Conservation (phyloP, 2,113 vertebrate genomes). For the Orthochromis indermauri region DNA sequence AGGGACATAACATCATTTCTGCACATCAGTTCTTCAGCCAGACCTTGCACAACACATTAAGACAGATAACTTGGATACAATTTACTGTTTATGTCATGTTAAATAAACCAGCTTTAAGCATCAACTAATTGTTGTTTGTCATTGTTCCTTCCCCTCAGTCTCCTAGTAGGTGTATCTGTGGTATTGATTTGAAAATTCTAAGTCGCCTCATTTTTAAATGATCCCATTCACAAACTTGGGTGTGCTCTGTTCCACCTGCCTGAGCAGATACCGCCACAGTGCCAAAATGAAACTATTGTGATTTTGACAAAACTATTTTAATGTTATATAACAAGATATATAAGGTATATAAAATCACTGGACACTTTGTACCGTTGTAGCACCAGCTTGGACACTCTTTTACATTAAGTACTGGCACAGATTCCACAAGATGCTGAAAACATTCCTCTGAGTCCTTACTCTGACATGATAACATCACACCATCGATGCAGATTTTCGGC, state of each 20-base stretch:
- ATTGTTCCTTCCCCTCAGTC: background rate
- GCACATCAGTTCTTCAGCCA: background rate
- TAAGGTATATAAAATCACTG: background rate
- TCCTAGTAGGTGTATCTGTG: background rate
- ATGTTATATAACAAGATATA: background rate
- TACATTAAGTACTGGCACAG: background rate
- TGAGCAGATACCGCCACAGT: background rate
- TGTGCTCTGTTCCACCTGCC: background rate
- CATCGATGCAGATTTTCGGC: background rate
- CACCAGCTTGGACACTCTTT: background rate
- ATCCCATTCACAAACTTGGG: background rate
- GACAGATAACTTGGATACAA: background rate
- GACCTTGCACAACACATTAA: background rate
- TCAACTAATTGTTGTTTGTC: background rate
- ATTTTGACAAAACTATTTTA: background rate
- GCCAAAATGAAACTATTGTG: background rate
- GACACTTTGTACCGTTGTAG: background rate
- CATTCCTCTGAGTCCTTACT: background rate
- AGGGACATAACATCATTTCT: background rate
- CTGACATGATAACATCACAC: background rate
- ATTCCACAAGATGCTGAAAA: background rate
- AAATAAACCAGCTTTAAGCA: background rate
- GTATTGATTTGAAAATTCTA: background rate
- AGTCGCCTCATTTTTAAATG: background rate
- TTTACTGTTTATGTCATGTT: background rate